Evolutionary conservation across 2,888 invertebrate species (phyloP).

Genomic region (Calliphora vomitoria): DNA sequence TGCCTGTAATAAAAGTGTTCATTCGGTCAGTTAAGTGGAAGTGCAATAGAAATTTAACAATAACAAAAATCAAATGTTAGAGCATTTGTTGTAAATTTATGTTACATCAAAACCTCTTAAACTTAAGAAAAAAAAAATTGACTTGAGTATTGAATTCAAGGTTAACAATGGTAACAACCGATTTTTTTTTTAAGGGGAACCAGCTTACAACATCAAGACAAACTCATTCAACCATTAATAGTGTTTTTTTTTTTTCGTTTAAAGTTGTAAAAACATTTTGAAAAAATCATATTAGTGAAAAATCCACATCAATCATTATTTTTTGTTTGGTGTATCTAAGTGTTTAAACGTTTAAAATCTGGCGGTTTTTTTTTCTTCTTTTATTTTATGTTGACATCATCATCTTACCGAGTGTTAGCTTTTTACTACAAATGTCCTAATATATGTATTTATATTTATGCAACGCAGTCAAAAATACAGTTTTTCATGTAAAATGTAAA

Average conservation of each 20-base stretch:
- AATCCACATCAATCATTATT: not conserved
- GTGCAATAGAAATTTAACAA: not conserved
- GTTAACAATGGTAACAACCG: slow-evolving; percentile 44
- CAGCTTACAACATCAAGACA: not conserved
- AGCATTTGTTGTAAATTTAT: not conserved
- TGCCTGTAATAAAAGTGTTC: not conserved
- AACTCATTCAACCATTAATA: slow-evolving; percentile 7
- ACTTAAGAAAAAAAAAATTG: not conserved
- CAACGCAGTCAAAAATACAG: no score
- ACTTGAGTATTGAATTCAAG: slow-evolving; percentile 54
- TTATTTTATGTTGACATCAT: no score
- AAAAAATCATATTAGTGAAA: slow-evolving; percentile 1
- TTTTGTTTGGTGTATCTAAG: not conserved
- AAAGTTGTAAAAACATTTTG: slow-evolving; percentile 2
- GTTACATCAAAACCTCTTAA: not conserved
- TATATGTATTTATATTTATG: no score
- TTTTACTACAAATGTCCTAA: no score
- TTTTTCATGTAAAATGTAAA: no score
- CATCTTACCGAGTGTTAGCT: no score
- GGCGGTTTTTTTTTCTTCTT: slow-evolving; percentile 1
- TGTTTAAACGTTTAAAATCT: not conserved
- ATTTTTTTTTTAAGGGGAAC: not conserved
- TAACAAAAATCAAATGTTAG: not conserved
- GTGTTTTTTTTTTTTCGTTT: not conserved
- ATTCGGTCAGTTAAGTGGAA: not conserved